Percentiles rank a stretch among this genome's conserved stretches.
Conservation (phyloP, 2,888 invertebrate genomes). For the Megastigmus dorsalis region DNA sequence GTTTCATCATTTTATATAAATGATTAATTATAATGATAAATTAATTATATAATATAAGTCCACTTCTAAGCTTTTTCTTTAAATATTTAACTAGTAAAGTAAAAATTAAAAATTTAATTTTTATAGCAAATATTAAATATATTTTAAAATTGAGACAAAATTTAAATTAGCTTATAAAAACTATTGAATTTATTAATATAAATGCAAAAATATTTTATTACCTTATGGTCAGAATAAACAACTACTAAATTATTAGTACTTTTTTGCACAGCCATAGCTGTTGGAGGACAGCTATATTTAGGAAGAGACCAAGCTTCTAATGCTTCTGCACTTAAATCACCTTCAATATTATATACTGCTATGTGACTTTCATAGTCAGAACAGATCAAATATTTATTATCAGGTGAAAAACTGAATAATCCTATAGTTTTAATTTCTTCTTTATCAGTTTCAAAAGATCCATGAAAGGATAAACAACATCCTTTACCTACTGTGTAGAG, state of each 20-base stretch:
- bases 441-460: slow-evolving; percentile 62
- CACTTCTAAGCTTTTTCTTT: too few species aligned
- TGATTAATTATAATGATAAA: not conserved
- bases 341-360: slow-evolving; percentile 78
- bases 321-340: slow-evolving; percentile 56
- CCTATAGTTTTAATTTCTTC: slow-evolving; percentile 63
- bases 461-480: slow-evolving; percentile 58
- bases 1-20: too few species aligned
- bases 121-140: too few species aligned
- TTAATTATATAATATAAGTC: slow-evolving; percentile 2
- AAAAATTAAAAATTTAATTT: too few species aligned
- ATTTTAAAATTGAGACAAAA: not conserved
- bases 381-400: slow-evolving; percentile 80
- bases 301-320: slow-evolving; percentile 79
- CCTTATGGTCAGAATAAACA: slow-evolving; percentile 88
- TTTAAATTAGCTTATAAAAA: too few species aligned
- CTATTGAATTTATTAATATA: not conserved
- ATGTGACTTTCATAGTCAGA: slow-evolving; percentile 82
- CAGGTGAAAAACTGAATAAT: slow-evolving; percentile 69
- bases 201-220: slow-evolving; percentile 68
- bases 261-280: slow-evolving; percentile 83
- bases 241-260: slow-evolving; percentile 79
- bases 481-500: slow-evolving; percentile 66
- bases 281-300: slow-evolving; percentile 81
- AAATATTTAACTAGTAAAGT: too few species aligned